Percentiles rank a stretch among this genome's conserved stretches.
Conservation (phyloP, 2,113 vertebrate species). For the Anguilla japonica region DNA sequence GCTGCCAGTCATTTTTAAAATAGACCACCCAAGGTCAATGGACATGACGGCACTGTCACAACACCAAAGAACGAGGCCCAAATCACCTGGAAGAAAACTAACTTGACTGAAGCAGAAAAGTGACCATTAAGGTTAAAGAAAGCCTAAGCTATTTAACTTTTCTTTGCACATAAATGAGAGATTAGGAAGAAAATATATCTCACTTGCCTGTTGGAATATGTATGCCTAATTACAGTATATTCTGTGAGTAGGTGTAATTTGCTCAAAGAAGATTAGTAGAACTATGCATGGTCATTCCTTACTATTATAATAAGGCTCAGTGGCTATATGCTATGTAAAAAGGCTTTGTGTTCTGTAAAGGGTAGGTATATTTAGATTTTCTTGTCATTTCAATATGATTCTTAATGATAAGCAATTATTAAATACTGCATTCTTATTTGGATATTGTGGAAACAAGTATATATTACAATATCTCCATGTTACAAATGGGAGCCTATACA, state of each 20-base stretch:
- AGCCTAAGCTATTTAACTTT: constrained; percentile 73
- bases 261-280: constrained; percentile 76
- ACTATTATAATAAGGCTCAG: background rate
- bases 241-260: constrained; percentile 77
- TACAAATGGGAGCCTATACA: no score
- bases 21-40: background rate
- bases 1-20: background rate
- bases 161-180: constrained; percentile 81
- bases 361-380: no score
- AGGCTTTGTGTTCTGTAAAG: background rate
- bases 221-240: constrained; percentile 80
- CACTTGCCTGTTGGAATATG: constrained; percentile 72
- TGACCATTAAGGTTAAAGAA: constrained; percentile 65
- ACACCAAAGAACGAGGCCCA: constrained; percentile 47
- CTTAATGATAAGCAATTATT: no score
- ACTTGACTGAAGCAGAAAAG: constrained; percentile 50
- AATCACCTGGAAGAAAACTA: constrained; percentile 45
- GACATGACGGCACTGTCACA: background rate
- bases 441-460: no score
- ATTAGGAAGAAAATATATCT: constrained; percentile 77
- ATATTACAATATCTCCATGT: no score
- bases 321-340: background rate
- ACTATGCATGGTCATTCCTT: constrained; percentile 70
- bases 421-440: no score
- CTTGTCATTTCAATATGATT: no score